Conservation (phyloP, 1,140 invertebrate genomes). For the Calliphora vicina region DNA sequence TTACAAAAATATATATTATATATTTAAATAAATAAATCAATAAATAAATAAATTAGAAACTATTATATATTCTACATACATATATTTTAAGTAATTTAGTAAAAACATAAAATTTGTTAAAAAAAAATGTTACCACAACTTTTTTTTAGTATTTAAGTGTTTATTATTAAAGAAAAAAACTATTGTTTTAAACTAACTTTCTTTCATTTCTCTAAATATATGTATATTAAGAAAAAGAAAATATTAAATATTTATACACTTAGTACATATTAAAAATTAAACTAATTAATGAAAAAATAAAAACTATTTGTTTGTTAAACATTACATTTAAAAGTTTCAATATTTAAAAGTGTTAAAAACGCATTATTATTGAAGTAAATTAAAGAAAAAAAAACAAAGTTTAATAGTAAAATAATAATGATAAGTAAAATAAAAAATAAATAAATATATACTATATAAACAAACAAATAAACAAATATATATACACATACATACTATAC, state of each 20-base stretch:
- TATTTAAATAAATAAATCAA: background rate
- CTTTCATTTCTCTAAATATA: background rate
- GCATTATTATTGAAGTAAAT: conserved; percentile 26
- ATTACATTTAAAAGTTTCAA: conserved; percentile 3
- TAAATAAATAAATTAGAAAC: background rate
- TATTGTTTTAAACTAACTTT: background rate
- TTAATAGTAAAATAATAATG: background rate
- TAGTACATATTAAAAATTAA: background rate
- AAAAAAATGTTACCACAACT: conserved; percentile 22
- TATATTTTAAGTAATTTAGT: background rate
- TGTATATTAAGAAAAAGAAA: background rate
- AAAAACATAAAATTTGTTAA: conserved; percentile 19
- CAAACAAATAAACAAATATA: background rate
- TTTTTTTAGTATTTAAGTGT: conserved; percentile 17
- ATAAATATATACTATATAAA: conserved; percentile 3
- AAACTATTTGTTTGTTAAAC: conserved; percentile 17
- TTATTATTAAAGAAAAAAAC: background rate
- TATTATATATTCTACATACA: background rate
- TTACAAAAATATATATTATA: background rate
- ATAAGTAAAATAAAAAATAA: background rate
- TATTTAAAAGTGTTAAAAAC: conserved; percentile 21
- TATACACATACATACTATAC: background rate
- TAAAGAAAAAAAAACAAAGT: background rate
- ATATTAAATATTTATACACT: background rate
- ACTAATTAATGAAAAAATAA: background rate